Conservation (phyloP, 2,113 vertebrate species). For the Turdus rufiventris region DNA sequence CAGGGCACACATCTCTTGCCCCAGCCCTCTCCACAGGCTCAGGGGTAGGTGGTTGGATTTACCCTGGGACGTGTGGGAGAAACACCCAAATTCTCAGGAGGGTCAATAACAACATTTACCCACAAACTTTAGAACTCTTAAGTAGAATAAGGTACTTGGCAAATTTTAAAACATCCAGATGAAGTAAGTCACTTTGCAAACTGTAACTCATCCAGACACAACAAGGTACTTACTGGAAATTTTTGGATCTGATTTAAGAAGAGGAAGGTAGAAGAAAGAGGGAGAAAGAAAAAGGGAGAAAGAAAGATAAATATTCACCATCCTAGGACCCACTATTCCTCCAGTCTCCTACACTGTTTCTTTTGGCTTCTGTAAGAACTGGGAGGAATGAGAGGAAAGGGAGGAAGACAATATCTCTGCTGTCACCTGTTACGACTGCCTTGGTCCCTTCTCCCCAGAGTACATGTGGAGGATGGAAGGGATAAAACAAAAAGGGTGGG, state of each 20-base stretch:
- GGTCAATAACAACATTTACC: background rate
- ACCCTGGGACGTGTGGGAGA: background rate
- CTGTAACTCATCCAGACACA: background rate
- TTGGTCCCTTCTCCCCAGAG: background rate
- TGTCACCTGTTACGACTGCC: background rate
- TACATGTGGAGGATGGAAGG: background rate
- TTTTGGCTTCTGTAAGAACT: background rate
- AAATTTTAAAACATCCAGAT: background rate
- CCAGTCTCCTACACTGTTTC: background rate
- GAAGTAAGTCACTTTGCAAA: background rate
- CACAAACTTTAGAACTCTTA: background rate
- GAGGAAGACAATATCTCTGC: background rate
- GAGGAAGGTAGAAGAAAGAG: background rate
- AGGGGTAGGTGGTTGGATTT: background rate
- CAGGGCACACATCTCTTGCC: accelerated
- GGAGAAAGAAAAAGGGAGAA: background rate
- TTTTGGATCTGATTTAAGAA: background rate
- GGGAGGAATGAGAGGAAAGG: background rate
- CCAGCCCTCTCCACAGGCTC: background rate
- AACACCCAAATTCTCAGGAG: background rate
- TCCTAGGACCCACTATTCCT: background rate
- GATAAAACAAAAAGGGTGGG: background rate
- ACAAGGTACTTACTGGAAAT: background rate
- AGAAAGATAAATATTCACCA: background rate
- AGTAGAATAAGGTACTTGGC: background rate